Evolutionary conservation across 1,140 invertebrate genomes (phyloP).

Genomic region (Cataglyphis hispanica): DNA sequence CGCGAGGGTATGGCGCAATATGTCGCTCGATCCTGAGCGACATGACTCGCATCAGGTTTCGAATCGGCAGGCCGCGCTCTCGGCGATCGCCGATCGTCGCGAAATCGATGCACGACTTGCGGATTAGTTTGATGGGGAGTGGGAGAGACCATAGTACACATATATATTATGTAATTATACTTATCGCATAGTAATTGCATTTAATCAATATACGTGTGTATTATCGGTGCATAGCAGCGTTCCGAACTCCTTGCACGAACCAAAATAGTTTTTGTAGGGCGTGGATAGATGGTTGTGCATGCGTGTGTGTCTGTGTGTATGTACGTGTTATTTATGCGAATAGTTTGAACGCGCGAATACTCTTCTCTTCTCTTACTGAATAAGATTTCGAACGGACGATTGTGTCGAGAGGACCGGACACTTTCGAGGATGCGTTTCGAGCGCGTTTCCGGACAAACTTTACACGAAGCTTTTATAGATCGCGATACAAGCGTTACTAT

Average conservation of each 20-base stretch:
- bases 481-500: conserved; percentile 12
- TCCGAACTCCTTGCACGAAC: conserved; percentile 86
- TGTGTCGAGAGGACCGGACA: not conserved
- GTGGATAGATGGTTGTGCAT: conserved; percentile 62
- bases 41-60: not conserved
- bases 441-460: conserved; percentile 21
- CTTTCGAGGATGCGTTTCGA: not conserved
- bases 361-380: not conserved
- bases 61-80: conserved; percentile 14
- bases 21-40: conserved; percentile 17
- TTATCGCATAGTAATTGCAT: conserved; percentile 86
- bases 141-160: conserved; percentile 87
- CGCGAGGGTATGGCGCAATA: conserved; percentile 15
- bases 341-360: conserved; percentile 12
- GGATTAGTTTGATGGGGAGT: conserved; percentile 82
- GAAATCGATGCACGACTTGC: conserved; percentile 72
- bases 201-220: conserved; percentile 85
- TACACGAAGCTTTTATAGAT: conserved; percentile 38
- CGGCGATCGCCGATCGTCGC: conserved; percentile 72
- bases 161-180: conserved; percentile 87
- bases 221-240: conserved; percentile 85
- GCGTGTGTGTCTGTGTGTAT: conserved; percentile 15
- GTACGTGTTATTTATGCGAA: not conserved
- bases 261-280: conserved; percentile 78
- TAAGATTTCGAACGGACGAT: conserved; percentile 17